phyloP scores from a whole-genome alignment of 2,113 vertebrate genomes.

The Pimephales promelas region DNA sequence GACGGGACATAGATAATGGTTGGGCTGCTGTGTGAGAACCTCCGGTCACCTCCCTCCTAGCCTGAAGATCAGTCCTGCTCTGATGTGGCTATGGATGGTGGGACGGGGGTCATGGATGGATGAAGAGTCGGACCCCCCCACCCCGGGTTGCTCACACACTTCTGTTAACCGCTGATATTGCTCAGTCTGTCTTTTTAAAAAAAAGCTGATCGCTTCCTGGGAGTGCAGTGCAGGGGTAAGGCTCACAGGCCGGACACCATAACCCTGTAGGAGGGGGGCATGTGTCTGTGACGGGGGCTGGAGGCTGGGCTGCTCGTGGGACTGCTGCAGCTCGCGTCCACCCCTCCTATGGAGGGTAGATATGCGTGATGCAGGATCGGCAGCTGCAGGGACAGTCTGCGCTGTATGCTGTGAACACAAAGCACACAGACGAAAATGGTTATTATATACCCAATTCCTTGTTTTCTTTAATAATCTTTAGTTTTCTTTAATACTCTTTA shows the following conservation, averaged over 20 bases:
- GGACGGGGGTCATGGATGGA: conserved; percentile 48
- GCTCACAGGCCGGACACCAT: conserved; percentile 98
- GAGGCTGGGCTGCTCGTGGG: conserved; percentile 93
- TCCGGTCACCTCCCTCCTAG: conserved; percentile 40
- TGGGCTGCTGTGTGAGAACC: conserved; percentile 36
- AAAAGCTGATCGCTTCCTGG: conserved; percentile 61
- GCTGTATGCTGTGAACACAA: conserved; percentile 87
- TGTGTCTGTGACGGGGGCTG: conserved; percentile 97
- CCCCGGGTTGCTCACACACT: conserved; percentile 53
- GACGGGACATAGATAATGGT: conserved; percentile 50
- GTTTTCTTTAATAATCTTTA: not conserved
- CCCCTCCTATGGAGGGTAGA: conserved; percentile 97
- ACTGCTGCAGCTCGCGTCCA: conserved; percentile 96
- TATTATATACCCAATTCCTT: not conserved
- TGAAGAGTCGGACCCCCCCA: conserved; percentile 45
- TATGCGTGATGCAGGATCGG: conserved; percentile 98
- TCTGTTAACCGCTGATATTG: conserved; percentile 58
- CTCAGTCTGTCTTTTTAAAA: conserved; percentile 72
- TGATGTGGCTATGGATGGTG: conserved; percentile 59
- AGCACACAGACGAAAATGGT: not conserved
- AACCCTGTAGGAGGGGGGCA: conserved; percentile 97
- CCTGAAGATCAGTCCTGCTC: conserved; percentile 57
- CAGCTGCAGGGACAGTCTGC: conserved; percentile 95
- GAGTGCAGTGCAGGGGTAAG: conserved; percentile 43
- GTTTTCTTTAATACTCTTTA: too few relatives aligned